Percentiles rank a stretch among this genome's conserved stretches.
These are phyloP conservation scores for Spongilla lacustris DNA, from an alignment of 37 sponge, comb jelly and placozoan genomes.

Conservation along the genomic window DNA sequence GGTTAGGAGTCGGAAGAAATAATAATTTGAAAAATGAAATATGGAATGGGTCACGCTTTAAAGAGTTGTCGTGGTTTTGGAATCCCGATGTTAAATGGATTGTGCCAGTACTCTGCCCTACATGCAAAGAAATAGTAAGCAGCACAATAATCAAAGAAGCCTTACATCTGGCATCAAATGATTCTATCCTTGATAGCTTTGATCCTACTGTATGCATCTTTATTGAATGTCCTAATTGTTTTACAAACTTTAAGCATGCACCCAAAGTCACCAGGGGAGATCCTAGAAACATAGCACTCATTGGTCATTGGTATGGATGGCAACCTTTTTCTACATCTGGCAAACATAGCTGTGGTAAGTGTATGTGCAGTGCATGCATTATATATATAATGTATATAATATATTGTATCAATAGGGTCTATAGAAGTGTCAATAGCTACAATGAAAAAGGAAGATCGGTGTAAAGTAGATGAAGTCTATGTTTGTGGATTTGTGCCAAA, in stretches of 20 bases:
- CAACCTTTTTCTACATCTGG: conserved; percentile 20
- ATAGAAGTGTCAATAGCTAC: conserved; percentile 36
- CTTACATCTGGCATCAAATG: conserved; percentile 1
- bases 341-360: conserved; percentile 42
- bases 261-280: conserved; percentile 24
- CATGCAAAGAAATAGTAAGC: conserved; percentile 10
- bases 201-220: background rate
- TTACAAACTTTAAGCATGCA: background rate
- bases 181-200: background rate
- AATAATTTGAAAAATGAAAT: background rate
- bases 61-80: conserved; percentile 35
- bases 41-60: conserved; percentile 39
- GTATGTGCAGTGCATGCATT: background rate
- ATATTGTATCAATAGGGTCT: conserved; percentile 9
- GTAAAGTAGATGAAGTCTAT: conserved; percentile 38
- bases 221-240: conserved; percentile 14
- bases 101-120: conserved; percentile 10
- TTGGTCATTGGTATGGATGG: conserved; percentile 54
- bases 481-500: conserved; percentile 45
- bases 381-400: background rate
- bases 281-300: conserved; percentile 39
- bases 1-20: background rate
- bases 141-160: background rate
- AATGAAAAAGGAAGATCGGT: conserved; percentile 28
- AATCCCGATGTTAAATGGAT: conserved; percentile 17